Evolutionary conservation across 2,888 invertebrate genomes (phyloP), one percentile per base, ranked within the genome.

Genomic region (Lasioglossum figueresi): DNA sequence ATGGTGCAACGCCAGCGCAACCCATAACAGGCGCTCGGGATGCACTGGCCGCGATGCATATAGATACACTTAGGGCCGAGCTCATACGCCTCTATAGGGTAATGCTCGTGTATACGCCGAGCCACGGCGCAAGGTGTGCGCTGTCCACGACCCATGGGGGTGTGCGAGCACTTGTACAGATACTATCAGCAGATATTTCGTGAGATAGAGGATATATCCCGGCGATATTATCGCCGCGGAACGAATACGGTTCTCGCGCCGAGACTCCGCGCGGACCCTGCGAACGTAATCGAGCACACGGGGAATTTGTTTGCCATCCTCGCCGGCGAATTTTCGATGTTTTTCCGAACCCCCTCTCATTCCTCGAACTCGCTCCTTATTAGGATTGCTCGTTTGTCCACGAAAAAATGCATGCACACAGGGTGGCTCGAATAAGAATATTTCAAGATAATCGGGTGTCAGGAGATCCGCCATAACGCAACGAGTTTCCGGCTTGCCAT

Each of bases 1-100:
- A 92, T 91, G 92, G 92, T 91, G 92, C 91, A 91, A 92, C 89
- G 90, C 88, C 86, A 90, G 88, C 85, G 86, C 82, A 88, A 89
- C 86, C 89, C 91, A 90, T 88, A 90, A 90, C 88, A 89, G 91
- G 86, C 90, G 90, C 88, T 88, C 85, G 90, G 88, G 91, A 88
- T 88, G 88, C 89, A 89, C 88, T 78, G 86, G 82, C 80, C 88
- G 88, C 83, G 88, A 83, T 83, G 86, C 91, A 86, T 84, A 83
- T 81, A 85, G 82, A 86, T 86, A 80, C 73, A 82, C 79, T 79
- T 82, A 82, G 81, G 85, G n/a, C 68, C 82, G 78, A 71, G 82
- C 82, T 59, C 80, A 23, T 80, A 59, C 78, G 72, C 83, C 74
- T 79, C 34, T 37, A 70, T 16, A 82, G 76, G 31, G 63, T 48